phyloP scores from a whole-genome alignment of 2,888 invertebrate genomes.

The Dendrolimus pini region DNA sequence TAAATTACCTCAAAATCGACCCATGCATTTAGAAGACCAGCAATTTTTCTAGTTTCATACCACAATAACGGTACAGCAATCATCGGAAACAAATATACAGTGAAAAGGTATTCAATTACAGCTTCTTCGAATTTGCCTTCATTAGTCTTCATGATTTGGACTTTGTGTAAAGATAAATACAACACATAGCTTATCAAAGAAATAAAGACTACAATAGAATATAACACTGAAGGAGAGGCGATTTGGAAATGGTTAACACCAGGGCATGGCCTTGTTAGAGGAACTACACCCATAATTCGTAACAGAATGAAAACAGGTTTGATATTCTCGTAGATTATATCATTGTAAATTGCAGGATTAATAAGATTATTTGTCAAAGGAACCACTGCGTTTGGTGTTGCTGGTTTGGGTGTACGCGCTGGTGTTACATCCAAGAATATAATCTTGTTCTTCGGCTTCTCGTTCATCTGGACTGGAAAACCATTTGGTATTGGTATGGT shows the following conservation, averaged over 20 bases:
- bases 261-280: conserved; percentile 68
- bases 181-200: conserved; percentile 72
- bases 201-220: conserved; percentile 72
- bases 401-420: conserved; percentile 39
- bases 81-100: conserved; percentile 83
- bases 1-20: conserved; percentile 79
- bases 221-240: conserved; percentile 74
- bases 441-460: conserved; percentile 42
- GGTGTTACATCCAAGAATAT: conserved; percentile 64
- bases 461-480: conserved; percentile 37
- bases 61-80: conserved; percentile 79
- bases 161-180: conserved; percentile 79
- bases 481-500: conserved; percentile 48
- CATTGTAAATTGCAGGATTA: conserved; percentile 42
- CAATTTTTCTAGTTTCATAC: conserved; percentile 81
- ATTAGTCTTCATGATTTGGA: conserved; percentile 76
- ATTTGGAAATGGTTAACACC: conserved; percentile 67
- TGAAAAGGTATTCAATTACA: conserved; percentile 84
- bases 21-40: conserved; percentile 79
- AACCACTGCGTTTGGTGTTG: conserved; percentile 40
- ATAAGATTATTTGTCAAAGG: conserved; percentile 52
- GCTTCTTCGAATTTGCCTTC: conserved; percentile 85
- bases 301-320: conserved; percentile 60
- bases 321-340: conserved; percentile 64
- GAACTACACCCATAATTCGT: conserved; percentile 78